Evolutionary conservation across 1,140 invertebrate genomes (phyloP).

Genomic region (Carcinoscorpius rotundicauda): DNA sequence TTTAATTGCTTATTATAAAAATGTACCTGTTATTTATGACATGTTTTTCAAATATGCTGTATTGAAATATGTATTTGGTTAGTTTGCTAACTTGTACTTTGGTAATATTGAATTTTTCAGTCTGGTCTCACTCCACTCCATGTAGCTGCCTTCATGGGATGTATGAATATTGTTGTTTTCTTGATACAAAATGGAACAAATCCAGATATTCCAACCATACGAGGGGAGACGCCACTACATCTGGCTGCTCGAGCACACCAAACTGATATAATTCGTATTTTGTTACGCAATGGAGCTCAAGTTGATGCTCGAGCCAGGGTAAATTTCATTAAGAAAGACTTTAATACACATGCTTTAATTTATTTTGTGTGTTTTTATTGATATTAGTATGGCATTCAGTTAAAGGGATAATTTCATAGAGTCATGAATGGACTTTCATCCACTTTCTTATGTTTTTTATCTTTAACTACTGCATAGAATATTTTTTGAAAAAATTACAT

Average conservation of each 20-base stretch:
- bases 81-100: too few species aligned
- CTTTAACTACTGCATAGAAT: too few species aligned
- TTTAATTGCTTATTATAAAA: too few species aligned
- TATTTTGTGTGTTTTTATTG: not conserved
- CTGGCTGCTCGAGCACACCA: constrained; percentile 92
- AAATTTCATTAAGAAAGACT: constrained; percentile 25
- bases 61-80: too few species aligned
- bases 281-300: constrained; percentile 89
- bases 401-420: too few species aligned
- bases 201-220: constrained; percentile 90
- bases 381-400: not conserved
- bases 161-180: constrained; percentile 98
- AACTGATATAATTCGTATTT: constrained; percentile 94
- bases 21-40: too few species aligned
- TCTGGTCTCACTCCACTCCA: constrained; percentile 92
- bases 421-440: too few species aligned
- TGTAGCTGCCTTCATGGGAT: constrained; percentile 97
- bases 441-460: too few species aligned
- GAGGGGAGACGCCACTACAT: constrained; percentile 94
- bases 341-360: too few species aligned
- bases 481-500: too few species aligned
- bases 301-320: constrained; percentile 89
- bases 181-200: constrained; percentile 91
- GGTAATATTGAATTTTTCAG: constrained; percentile 33
- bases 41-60: too few species aligned